These are phyloP conservation scores for Xiphophorus hellerii DNA, from an alignment of 2,113 vertebrate species.

Conservation along the genomic window DNA sequence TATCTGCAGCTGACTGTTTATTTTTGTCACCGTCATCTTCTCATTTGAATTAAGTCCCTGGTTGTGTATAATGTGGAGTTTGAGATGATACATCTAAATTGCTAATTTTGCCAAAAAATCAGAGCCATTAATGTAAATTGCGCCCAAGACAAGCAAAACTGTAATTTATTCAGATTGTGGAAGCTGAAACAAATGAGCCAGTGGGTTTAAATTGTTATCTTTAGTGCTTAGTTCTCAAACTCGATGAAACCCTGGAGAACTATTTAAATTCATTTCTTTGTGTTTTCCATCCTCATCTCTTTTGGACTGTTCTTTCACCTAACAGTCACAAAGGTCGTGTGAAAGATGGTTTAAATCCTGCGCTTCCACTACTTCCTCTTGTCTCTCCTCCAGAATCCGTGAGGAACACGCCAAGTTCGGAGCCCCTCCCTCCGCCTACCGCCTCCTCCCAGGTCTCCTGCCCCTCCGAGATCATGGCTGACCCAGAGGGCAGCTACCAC, in stretches of 20 bases:
- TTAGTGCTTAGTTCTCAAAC: slow-evolving; percentile 1
- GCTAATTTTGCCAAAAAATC: neutral
- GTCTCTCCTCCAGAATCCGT: slow-evolving; percentile 84
- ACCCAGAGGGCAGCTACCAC: slow-evolving; percentile 89
- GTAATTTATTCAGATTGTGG: neutral
- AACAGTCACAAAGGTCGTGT: neutral
- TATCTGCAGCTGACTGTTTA: neutral
- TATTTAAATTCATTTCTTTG: neutral
- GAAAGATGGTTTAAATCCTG: neutral
- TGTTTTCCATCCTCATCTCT: too few species aligned
- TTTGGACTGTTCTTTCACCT: neutral
- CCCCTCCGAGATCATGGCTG: slow-evolving; percentile 85
- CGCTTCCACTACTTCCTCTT: neutral
- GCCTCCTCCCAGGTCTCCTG: slow-evolving; percentile 84
- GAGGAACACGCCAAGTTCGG: slow-evolving; percentile 92
- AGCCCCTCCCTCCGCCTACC: slow-evolving; percentile 83
- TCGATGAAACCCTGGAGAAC: neutral
- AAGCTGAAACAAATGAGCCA: neutral
- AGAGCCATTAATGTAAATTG: neutral
- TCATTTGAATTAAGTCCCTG: neutral
- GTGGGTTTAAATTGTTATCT: neutral
- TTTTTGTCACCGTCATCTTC: neutral
- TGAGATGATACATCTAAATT: neutral
- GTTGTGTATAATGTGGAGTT: neutral
- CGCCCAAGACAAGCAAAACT: neutral